phyloP scores from a whole-genome alignment of 2,888 invertebrate genomes.

The Myopa tessellatipennis region DNA sequence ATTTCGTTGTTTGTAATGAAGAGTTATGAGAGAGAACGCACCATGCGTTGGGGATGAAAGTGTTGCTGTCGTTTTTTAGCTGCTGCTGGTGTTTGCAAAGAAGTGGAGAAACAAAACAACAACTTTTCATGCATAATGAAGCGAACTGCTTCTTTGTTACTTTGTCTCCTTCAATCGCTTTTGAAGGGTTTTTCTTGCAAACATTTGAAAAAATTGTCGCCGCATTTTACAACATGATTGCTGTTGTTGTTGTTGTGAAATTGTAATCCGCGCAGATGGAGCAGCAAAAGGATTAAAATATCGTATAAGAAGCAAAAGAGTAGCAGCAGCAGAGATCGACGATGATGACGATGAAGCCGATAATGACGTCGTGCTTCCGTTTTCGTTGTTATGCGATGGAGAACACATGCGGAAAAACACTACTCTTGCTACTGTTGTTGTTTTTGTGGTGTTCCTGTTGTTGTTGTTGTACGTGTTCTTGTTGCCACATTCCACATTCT shows the following conservation, averaged over 20 bases:
- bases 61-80: no score
- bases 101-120: no score
- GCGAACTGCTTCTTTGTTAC: no score
- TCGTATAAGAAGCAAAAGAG: not conserved
- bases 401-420: slow-evolving; percentile 35
- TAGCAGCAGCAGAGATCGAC: not conserved
- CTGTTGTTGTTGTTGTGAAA: not conserved
- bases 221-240: slow-evolving; percentile 38
- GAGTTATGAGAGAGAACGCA: no score
- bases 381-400: slow-evolving; percentile 60
- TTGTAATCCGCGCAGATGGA: slow-evolving; percentile 6
- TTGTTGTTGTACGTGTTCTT: no score
- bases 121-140: no score
- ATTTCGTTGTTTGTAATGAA: no score
- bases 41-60: no score
- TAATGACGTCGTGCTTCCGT: slow-evolving; percentile 53
- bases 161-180: not conserved
- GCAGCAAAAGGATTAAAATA: not conserved
- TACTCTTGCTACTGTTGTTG: not conserved
- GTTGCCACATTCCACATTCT: not conserved
- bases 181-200: not conserved
- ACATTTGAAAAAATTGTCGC: not conserved
- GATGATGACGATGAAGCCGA: no score
- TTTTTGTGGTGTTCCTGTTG: not conserved
- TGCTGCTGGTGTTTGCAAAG: no score